Conservation (phyloP, 2,888 invertebrate genomes). For the Cheilosia pagana region DNA sequence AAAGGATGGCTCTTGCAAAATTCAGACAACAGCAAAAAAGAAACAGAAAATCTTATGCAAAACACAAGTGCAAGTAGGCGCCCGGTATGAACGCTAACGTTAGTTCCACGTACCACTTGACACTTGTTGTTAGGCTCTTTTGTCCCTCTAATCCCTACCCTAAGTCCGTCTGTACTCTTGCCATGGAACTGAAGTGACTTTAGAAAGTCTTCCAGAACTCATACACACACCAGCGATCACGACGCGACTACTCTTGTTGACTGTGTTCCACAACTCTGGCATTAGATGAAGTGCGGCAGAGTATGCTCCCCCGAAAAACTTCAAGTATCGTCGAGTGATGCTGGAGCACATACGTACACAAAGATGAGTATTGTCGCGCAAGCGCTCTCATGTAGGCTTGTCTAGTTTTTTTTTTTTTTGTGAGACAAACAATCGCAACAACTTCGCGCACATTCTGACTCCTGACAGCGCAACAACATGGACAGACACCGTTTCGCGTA, state of each 20-base stretch:
- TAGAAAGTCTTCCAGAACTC: slow-evolving; percentile 66
- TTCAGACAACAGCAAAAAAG: neutral
- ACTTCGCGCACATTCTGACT: slow-evolving; percentile 4
- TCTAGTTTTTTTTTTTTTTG: slow-evolving; percentile 23
- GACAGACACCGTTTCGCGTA: slow-evolving; percentile 34
- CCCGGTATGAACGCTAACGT: slow-evolving; percentile 22
- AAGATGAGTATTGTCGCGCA: slow-evolving; percentile 61
- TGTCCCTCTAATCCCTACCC: slow-evolving; percentile 36
- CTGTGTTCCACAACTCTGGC: neutral
- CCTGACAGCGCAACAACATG: slow-evolving; percentile 46
- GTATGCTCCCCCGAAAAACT: slow-evolving; percentile 20
- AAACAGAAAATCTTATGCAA: slow-evolving; percentile 21
- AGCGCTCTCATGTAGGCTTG: slow-evolving; percentile 15
- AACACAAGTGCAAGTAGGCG: slow-evolving; percentile 52
- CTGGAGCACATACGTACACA: slow-evolving; percentile 29
- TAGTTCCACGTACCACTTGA: slow-evolving; percentile 43
- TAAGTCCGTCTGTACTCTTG: neutral
- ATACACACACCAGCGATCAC: slow-evolving; percentile 28
- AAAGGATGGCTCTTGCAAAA: slow-evolving; percentile 32
- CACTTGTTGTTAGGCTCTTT: slow-evolving; percentile 44
- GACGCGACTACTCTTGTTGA: slow-evolving; percentile 10
- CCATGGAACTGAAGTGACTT: slow-evolving; percentile 40
- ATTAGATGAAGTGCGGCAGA: slow-evolving; percentile 44
- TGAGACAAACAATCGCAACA: slow-evolving; percentile 26
- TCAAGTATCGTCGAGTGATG: slow-evolving; percentile 24